Conservation (phyloP, 2,797 vertebrate genomes). For the Streptopelia turtur region DNA sequence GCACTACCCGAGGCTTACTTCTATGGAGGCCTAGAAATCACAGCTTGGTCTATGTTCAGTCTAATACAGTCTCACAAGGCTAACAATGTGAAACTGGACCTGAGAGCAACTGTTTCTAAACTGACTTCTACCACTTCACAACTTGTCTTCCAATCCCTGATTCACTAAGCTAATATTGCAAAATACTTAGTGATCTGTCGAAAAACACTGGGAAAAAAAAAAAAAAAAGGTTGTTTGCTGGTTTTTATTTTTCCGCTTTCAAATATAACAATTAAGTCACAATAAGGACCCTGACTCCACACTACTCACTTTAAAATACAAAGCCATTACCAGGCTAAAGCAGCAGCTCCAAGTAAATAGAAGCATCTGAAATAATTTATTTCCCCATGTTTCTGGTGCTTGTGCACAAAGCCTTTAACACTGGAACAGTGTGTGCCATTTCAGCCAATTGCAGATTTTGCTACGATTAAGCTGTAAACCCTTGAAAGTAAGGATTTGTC, state of each 20-base stretch:
- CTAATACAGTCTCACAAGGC: not conserved
- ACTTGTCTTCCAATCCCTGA: not conserved
- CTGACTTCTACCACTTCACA: not conserved
- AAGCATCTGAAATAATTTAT: conserved; percentile 46
- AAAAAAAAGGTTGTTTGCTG: accelerated
- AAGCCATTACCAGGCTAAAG: not conserved
- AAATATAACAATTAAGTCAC: not conserved
- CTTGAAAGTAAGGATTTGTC: conserved; percentile 64
- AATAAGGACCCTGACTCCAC: conserved; percentile 1
- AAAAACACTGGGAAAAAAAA: not conserved
- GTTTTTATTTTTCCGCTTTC: not conserved
- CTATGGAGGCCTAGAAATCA: not conserved
- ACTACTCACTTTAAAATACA: not conserved
- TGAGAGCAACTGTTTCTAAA: not conserved
- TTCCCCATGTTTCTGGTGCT: conserved; percentile 13
- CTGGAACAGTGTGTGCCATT: not conserved
- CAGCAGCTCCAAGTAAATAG: not conserved
- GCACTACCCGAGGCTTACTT: not conserved
- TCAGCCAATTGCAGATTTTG: not conserved
- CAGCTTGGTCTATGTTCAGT: not conserved
- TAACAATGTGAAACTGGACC: not conserved
- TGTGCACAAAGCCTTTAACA: not conserved
- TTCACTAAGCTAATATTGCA: conserved; percentile 7
- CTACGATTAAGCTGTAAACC: conserved; percentile 37
- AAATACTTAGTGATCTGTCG: not conserved